Base-by-base conservation (phyloP, 2,797 vertebrate species). In the Spatula versicolor region DNA sequence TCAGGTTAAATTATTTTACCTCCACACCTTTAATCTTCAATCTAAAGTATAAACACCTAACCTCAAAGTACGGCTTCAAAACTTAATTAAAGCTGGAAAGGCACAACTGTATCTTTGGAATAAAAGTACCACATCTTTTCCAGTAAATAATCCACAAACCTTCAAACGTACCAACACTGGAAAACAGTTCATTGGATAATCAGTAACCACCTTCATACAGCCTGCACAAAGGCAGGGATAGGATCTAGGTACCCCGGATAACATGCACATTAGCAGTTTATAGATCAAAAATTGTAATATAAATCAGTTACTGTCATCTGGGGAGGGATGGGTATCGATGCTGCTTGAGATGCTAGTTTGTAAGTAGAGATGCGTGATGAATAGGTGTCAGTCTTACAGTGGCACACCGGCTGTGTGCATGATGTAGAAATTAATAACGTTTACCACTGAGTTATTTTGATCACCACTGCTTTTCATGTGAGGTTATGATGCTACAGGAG, bases 1-100 rank as follows among this genome's bases (percentile, higher is more conserved):
- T 93, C 85, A 68, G 48, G 80, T 45, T 79, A 79, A 92, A 95
- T 94, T 80, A 72, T 66, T 58, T 94, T 87, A 54, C 35, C 50
- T 91, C 85, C 54, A 77, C 88, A 88, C 90, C 56, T 90, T 84
- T 67, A 79, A 77, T 95, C 71, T 92, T 93, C 95, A 74, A 18
- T 93, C 67, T 90, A 35, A 92, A 88, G 64, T 91, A 82, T 23
- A 82, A 90, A 74, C 89, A 59, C 63, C 21, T 94, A 76, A 77
- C 72, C 68, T 96, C 63, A 77, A 80, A 93, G 84, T 64, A 80
- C 22, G 48, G 11, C 7, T 92, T 95, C 83, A 75, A 91, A 94
- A 77, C 5, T 0, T 93, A 94, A 92, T 96, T 96, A 96, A 94
- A 88, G 48, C 31, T 91, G 86, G 43, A 82, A 71, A 91, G 54